Conservation (phyloP, 2,888 invertebrate genomes). For the Agrilus biguttatus region DNA sequence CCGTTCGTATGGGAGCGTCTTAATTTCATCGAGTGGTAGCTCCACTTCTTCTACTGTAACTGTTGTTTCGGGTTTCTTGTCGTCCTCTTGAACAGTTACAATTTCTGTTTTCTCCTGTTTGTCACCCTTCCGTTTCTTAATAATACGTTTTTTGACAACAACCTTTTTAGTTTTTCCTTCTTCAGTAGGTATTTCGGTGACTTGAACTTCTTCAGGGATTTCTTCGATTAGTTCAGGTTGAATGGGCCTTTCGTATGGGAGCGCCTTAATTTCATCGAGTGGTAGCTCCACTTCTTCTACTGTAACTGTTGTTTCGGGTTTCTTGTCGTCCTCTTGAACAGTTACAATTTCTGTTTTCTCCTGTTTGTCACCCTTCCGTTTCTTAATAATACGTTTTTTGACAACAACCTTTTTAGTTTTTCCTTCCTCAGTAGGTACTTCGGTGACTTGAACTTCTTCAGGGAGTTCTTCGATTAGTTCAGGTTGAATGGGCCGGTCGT, state of each 20-base stretch:
- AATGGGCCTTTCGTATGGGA: conserved; percentile 14
- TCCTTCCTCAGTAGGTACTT: conserved; percentile 22
- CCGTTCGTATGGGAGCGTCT: conserved; percentile 8
- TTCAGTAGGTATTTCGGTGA: conserved; percentile 16
- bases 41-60: conserved; percentile 23
- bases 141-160: conserved; percentile 30
- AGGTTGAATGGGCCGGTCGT: conserved; percentile 18
- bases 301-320: conserved; percentile 14
- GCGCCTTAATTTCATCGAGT: conserved; percentile 13
- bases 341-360: conserved; percentile 32
- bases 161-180: conserved; percentile 10
- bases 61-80: conserved; percentile 25
- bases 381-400: conserved; percentile 18
- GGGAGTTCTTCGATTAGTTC: conserved; percentile 11
- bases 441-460: conserved; percentile 21
- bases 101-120: conserved; percentile 35
- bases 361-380: conserved; percentile 16
- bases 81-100: conserved; percentile 30
- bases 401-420: conserved; percentile 16
- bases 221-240: conserved; percentile 12
- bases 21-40: conserved; percentile 19
- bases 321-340: conserved; percentile 16
- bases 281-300: conserved; percentile 19
- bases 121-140: conserved; percentile 31
- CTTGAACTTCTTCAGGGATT: conserved; percentile 14